Evolutionary conservation across 1,140 invertebrate genomes (phyloP).

Genomic region (Macrosteles quadrilineatus): DNA sequence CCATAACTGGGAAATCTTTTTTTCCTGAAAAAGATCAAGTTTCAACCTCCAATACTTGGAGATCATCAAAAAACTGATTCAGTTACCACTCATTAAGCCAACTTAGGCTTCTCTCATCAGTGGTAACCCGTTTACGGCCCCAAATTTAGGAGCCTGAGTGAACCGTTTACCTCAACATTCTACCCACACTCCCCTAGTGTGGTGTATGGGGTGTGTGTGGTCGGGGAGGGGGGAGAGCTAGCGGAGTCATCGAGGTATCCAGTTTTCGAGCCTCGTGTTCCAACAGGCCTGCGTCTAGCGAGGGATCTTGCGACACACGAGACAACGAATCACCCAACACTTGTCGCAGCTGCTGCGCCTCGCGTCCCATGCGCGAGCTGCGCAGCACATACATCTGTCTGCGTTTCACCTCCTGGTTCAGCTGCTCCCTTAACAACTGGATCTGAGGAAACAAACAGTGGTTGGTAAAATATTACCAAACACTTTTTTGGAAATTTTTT

Average conservation of each 20-base stretch:
- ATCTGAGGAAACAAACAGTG: constrained; percentile 54
- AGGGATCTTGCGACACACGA: constrained; percentile 78
- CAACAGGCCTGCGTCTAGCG: constrained; percentile 75
- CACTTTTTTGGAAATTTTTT: too few species aligned
- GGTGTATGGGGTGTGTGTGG: constrained; percentile 25
- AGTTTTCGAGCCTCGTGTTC: constrained; percentile 85
- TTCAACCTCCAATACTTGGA: too few species aligned
- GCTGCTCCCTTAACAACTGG: constrained; percentile 73
- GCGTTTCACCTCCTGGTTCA: constrained; percentile 82
- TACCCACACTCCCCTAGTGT: too few species aligned
- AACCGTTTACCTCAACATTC: too few species aligned
- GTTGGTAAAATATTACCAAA: too few species aligned
- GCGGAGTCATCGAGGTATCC: constrained; percentile 54
- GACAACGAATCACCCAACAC: constrained; percentile 81
- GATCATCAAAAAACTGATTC: too few species aligned
- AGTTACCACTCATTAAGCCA: too few species aligned
- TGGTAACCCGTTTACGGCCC: too few species aligned
- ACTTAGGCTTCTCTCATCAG: too few species aligned
- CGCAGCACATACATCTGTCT: constrained; percentile 81
- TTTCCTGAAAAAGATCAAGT: too few species aligned
- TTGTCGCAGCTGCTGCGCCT: constrained; percentile 80
- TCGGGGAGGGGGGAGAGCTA: constrained; percentile 33
- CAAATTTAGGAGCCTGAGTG: too few species aligned
- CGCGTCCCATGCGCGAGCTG: constrained; percentile 77
- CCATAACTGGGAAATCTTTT: too few species aligned